phyloP scores from a whole-genome alignment of 2,113 vertebrate species.

The Panthera tigris region DNA sequence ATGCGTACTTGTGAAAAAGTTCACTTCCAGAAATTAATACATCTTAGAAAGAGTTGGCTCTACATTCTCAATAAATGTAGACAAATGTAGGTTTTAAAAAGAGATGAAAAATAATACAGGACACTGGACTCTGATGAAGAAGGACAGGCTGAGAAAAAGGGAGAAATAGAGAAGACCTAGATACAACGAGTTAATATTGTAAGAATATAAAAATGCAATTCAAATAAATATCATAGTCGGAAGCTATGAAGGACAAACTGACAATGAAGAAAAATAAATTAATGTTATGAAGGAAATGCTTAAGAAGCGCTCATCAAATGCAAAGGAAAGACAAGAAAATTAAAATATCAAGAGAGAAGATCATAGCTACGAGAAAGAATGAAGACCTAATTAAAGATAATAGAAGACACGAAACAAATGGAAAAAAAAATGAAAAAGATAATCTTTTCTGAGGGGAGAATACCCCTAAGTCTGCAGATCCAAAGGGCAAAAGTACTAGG shows the following conservation, averaged over 20 bases:
- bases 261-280: not conserved
- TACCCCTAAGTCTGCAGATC: not conserved
- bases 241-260: not conserved
- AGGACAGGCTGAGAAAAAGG: not conserved
- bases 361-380: not conserved
- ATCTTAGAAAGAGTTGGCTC: not conserved
- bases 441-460: not conserved
- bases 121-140: not conserved
- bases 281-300: not conserved
- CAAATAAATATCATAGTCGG: not conserved
- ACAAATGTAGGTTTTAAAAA: not conserved
- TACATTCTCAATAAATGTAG: not conserved
- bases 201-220: not conserved
- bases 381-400: not conserved
- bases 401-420: not conserved
- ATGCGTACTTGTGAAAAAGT: not conserved
- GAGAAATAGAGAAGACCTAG: not conserved
- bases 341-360: not conserved
- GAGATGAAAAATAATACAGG: not conserved
- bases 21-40: not conserved
- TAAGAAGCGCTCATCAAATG: not conserved
- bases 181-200: not conserved
- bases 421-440: not conserved
- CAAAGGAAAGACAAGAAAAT: not conserved
- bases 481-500: not conserved